A percentile compares a stretch with the other conserved stretches of the same genome.
phyloP scores from a whole-genome alignment of 2,113 vertebrate genomes.

The Microtus ochrogaster region DNA sequence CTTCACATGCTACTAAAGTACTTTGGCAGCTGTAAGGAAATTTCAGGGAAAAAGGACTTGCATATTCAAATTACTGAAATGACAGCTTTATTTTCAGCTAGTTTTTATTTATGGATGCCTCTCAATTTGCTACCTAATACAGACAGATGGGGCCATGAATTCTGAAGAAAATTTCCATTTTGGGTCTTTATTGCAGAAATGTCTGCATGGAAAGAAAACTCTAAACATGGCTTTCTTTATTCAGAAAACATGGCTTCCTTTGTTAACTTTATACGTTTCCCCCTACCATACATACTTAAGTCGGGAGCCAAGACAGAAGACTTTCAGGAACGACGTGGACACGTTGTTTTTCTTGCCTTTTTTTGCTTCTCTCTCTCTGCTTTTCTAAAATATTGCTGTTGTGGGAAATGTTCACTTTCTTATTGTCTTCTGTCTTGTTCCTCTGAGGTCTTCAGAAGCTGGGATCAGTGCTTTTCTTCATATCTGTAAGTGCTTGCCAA shows the following conservation, averaged over 20 bases:
- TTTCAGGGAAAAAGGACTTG: conserved; percentile 50
- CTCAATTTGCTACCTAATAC: conserved; percentile 60
- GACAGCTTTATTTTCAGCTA: conserved; percentile 75
- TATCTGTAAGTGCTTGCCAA: not conserved
- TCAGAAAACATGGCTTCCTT: not conserved
- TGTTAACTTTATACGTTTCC: not conserved
- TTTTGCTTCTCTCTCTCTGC: not conserved
- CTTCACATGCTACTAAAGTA: conserved; percentile 58
- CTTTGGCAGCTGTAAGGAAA: conserved; percentile 43
- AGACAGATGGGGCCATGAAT: conserved; percentile 36
- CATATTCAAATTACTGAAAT: conserved; percentile 70
- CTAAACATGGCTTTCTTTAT: not conserved
- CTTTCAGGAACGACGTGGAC: not conserved
- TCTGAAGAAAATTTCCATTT: not conserved
- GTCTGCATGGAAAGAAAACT: conserved; percentile 41
- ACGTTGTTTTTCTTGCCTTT: not conserved
- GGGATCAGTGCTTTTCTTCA: not conserved
- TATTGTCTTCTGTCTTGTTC: not conserved
- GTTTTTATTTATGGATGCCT: conserved; percentile 68
- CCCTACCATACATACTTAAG: not conserved
- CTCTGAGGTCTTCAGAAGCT: not conserved
- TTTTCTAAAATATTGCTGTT: not conserved
- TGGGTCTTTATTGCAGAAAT: conserved; percentile 55
- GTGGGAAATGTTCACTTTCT: not conserved
- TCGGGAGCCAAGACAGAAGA: not conserved